These are phyloP conservation scores for Fratercula arctica DNA, from an alignment of 2,797 vertebrate genomes.

Conservation along the genomic window DNA sequence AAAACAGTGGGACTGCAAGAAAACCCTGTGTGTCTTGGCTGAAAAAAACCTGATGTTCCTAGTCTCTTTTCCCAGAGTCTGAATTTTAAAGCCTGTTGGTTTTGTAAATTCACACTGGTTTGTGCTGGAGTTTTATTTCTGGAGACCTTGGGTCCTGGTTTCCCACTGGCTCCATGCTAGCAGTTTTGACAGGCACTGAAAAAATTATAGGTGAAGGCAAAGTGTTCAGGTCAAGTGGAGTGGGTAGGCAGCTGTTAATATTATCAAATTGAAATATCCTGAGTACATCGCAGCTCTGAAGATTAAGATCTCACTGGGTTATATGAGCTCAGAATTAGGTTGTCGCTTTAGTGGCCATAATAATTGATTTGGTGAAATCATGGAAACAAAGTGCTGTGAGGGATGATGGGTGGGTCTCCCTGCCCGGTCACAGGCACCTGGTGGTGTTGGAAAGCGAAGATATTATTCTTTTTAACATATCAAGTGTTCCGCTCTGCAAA, in stretches of 20 bases:
- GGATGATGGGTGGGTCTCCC: neutral
- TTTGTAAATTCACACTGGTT: constrained; percentile 36
- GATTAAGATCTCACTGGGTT: neutral
- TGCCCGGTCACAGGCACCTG: neutral
- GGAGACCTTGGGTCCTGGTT: neutral
- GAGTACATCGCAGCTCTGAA: neutral
- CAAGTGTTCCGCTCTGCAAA: neutral
- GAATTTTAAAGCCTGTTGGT: constrained; percentile 7
- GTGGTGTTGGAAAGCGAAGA: neutral
- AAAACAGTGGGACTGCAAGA: constrained; percentile 27
- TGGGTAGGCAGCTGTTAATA: neutral
- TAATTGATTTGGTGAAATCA: neutral
- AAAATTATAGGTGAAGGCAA: neutral
- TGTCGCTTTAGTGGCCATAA: neutral
- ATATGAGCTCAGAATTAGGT: neutral
- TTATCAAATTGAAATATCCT: neutral
- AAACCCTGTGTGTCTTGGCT: constrained; percentile 44
- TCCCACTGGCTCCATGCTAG: neutral
- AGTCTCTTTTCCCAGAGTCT: neutral
- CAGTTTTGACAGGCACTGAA: neutral
- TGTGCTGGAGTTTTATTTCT: neutral
- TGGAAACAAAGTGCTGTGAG: neutral
- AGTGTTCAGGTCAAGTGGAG: neutral
- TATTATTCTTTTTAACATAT: neutral
- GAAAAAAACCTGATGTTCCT: neutral